Conservation (phyloP, 2,888 invertebrate genomes). For the Caenorhabditis zanzibari region DNA sequence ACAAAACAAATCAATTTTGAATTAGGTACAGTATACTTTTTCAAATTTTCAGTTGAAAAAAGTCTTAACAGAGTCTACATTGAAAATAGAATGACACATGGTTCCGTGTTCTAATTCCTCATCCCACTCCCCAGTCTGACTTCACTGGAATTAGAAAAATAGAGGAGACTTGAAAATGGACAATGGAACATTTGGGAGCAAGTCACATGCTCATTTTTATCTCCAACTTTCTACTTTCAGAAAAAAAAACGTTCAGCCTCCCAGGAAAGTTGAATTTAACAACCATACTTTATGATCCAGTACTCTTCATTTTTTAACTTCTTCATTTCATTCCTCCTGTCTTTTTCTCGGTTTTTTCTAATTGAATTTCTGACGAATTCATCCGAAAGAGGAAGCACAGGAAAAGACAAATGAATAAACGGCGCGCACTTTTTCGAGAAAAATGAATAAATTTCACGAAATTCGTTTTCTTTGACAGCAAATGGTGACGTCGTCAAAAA, state of each 20-base stretch:
- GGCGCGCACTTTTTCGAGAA: conserved; percentile 11
- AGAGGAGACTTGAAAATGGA: not conserved
- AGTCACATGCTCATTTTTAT: not conserved
- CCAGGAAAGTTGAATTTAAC: not conserved
- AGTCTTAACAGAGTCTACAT: too few species aligned
- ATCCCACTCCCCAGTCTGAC: not conserved
- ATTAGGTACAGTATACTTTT: too few species aligned
- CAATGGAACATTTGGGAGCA: not conserved
- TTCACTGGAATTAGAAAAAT: not conserved
- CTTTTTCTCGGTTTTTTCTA: conserved; percentile 8
- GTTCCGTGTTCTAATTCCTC: conserved; percentile 10
- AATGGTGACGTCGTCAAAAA: conserved; percentile 30
- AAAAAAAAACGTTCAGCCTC: too few species aligned
- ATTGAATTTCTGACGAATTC: conserved; percentile 50
- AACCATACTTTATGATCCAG: not conserved
- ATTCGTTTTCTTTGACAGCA: conserved; percentile 13
- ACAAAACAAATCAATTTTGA: too few species aligned
- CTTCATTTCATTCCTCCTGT: not conserved
- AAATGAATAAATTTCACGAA: conserved; percentile 17
- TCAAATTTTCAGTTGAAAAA: too few species aligned
- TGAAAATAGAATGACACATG: not conserved
- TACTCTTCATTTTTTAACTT: not conserved
- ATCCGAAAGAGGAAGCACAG: conserved; percentile 14
- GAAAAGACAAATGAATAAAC: not conserved
- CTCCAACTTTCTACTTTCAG: not conserved